Conservation (phyloP, 2,888 invertebrate species). For the Ornithoptera priamus region DNA sequence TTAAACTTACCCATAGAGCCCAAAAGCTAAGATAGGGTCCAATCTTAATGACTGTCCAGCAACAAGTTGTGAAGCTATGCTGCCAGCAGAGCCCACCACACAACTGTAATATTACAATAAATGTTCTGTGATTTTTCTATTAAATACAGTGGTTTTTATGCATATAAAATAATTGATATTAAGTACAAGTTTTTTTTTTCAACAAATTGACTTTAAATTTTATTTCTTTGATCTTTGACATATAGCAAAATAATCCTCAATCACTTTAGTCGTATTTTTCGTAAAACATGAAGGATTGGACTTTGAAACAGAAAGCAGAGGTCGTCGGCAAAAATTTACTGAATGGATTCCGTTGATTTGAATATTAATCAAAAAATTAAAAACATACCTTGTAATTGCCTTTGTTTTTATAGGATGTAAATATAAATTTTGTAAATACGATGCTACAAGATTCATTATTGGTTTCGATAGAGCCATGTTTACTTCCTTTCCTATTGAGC, state of each 20-base stretch:
- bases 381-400: conserved; percentile 86
- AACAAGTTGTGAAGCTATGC: conserved; percentile 85
- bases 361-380: conserved; percentile 3
- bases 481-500: not conserved
- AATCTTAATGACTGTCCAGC: conserved; percentile 82
- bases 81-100: conserved; percentile 85
- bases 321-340: not conserved
- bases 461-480: conserved; percentile 87
- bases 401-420: conserved; percentile 88
- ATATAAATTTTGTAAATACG: conserved; percentile 88
- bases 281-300: conserved; percentile 1
- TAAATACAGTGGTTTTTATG: not conserved
- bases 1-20: conserved; percentile 84
- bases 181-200: not conserved
- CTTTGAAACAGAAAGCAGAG: conserved; percentile 13
- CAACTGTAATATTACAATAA: conserved; percentile 80
- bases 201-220: not conserved
- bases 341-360: not conserved
- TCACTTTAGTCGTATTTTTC: not conserved
- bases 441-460: conserved; percentile 83
- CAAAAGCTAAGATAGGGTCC: conserved; percentile 86
- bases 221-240: not conserved
- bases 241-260: too few species aligned
- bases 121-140: not conserved
- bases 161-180: too few species aligned